Base-by-base conservation (phyloP, 1,140 invertebrate species). In the Lycorma delicatula region DNA sequence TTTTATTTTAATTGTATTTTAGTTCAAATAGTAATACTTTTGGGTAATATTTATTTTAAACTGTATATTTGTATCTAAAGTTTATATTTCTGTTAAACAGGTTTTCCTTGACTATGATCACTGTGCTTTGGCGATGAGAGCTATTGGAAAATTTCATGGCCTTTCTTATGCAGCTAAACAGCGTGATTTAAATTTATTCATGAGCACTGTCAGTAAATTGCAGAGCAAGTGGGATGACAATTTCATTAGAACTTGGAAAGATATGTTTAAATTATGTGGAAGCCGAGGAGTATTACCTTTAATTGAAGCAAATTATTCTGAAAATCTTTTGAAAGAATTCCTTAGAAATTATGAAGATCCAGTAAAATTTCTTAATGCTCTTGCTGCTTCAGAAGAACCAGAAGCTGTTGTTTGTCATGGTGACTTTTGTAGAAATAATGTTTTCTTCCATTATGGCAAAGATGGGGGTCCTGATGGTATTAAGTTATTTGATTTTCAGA, bases 401-500 rank as follows among this genome's bases (percentile, higher is more conserved):
- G 69, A 71, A 58, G 67, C 70, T 5, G 72, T 77, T 9, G 34
- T 77, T 13, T 74, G 70, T 26, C 79, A 80, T 62, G 78, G 78
- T n/a, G 79, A 80, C 61, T 77, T 72, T 59, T 77, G 74, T 73
- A 73, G 70, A 46, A 80, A 79, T 57, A 80, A 80, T 56, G 68
- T 80, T n/a, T 59, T 80, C 44, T 80, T 75, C 64, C 70, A 69
- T 57, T 69, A 72, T 26, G 60, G 70, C 2, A 16, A 58, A 3
- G 41, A 62, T 12, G 64, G 54, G 0, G 31, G 59, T 9, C 49
- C 68, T 0, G 25, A 64, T 0, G 62, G 64, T 16, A 62, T 68
- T 0, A 69, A 67, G 46, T 38, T 77, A 1, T 59, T 77, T 20
- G 75, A 77, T 51, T 71, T 75, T 13, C 73, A 70, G 2, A 38